Evolutionary conservation across 2,113 vertebrate genomes (phyloP).

Genomic region (Boulengeromyrus knoepffleri): DNA sequence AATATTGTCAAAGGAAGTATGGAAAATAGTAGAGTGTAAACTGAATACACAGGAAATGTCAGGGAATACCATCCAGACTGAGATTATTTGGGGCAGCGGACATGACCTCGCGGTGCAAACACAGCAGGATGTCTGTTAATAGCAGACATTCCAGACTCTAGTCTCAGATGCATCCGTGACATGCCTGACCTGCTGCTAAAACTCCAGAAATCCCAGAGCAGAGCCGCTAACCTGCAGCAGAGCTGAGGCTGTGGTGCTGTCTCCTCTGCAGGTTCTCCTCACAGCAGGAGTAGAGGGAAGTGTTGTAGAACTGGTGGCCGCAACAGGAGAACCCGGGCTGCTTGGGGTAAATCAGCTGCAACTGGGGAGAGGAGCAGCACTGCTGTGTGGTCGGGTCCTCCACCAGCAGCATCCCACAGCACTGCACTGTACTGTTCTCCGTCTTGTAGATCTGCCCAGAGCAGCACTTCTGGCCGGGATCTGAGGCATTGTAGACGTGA

Average conservation of each 20-base stretch:
- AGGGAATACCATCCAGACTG: background rate
- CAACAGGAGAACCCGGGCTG: conserved; percentile 29
- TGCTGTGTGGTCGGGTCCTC: background rate
- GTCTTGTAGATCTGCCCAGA: conserved; percentile 28
- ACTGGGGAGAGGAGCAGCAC: conserved; percentile 32
- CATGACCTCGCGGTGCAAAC: background rate
- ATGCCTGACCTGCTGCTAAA: background rate
- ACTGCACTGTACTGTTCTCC: background rate
- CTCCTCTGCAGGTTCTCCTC: background rate
- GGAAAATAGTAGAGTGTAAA: background rate
- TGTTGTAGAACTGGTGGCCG: conserved; percentile 34
- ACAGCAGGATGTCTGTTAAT: background rate
- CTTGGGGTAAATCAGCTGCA: conserved; percentile 17
- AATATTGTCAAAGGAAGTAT: background rate
- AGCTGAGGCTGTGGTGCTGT: background rate
- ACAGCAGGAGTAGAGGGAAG: conserved; percentile 36
- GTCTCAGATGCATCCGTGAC: background rate
- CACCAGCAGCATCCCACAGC: conserved; percentile 36
- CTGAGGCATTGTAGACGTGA: conserved; percentile 12
- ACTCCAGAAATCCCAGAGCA: background rate
- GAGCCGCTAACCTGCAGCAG: background rate
- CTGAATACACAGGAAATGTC: background rate
- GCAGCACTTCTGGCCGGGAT: conserved; percentile 34
- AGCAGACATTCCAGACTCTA: background rate
- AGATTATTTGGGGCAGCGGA: background rate